A percentile compares a stretch with the other conserved stretches of the same genome.
These are phyloP conservation scores for Mus caroli DNA, from an alignment of 2,797 vertebrate species.

Conservation along the genomic window DNA sequence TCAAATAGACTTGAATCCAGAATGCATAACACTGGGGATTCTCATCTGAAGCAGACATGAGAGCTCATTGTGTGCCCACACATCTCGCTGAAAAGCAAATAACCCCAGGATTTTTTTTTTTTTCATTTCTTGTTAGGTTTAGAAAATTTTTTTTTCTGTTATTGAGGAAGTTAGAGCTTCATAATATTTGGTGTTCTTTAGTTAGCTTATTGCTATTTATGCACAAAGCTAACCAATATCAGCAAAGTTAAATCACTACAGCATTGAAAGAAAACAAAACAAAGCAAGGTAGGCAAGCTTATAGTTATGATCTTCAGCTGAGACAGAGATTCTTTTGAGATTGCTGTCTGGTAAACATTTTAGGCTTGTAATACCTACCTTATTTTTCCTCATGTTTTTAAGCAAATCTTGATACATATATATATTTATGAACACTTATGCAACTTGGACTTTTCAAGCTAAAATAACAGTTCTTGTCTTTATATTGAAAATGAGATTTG, in stretches of 20 bases:
- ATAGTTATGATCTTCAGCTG: background rate
- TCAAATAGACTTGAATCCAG: background rate
- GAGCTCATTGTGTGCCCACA: constrained; percentile 4
- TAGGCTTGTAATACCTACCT: constrained; percentile 20
- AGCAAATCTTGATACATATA: background rate
- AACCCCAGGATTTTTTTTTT: background rate
- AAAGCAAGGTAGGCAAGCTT: background rate
- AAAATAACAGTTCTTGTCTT: background rate
- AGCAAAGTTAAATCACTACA: background rate
- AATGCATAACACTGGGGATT: background rate
- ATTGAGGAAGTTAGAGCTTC: background rate
- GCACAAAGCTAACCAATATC: background rate
- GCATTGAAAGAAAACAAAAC: background rate
- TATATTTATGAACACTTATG: background rate
- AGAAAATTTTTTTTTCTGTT: background rate
- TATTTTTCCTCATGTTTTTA: background rate
- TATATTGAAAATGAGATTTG: background rate
- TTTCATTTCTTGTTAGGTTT: constrained; percentile 27
- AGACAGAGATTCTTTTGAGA: background rate
- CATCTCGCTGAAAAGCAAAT: constrained; percentile 40
- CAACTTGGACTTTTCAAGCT: constrained; percentile 32
- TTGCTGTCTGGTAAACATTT: background rate
- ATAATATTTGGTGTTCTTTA: background rate
- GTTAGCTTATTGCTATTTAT: background rate
- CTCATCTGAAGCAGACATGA: background rate